Evolutionary conservation across 2,797 vertebrate species (phyloP).

Genomic region (Periophthalmus magnuspinnatus): DNA sequence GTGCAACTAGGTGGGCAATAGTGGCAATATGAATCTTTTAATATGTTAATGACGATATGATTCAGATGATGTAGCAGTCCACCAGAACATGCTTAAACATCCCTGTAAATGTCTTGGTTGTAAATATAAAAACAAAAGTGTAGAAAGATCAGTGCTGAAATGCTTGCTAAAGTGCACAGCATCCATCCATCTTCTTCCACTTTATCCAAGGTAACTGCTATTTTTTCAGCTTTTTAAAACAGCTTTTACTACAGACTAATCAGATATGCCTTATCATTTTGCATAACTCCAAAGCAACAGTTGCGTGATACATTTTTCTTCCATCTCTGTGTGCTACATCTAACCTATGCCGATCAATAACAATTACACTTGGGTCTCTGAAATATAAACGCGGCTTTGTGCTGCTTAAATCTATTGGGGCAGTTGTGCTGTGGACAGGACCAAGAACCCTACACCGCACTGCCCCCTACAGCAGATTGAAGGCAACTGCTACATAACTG

Average conservation of each 20-base stretch:
- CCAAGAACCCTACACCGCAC: constrained; percentile 25
- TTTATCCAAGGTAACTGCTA: too few relatives aligned
- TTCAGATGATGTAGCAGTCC: too few relatives aligned
- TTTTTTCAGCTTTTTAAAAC: too few relatives aligned
- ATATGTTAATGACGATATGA: too few relatives aligned
- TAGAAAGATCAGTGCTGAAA: background rate
- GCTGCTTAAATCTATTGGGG: background rate
- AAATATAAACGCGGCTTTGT: background rate
- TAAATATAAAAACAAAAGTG: too few relatives aligned
- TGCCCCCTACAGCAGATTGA: constrained; percentile 36
- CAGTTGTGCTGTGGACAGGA: constrained; percentile 25
- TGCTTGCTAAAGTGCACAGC: too few relatives aligned
- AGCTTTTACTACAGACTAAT: too few relatives aligned
- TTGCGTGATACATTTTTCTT: background rate
- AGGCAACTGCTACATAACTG: constrained; percentile 34
- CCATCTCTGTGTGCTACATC: background rate
- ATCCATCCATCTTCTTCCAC: too few relatives aligned
- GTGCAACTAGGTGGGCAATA: too few relatives aligned
- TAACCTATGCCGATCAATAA: background rate
- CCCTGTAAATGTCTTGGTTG: background rate
- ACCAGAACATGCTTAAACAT: too few relatives aligned
- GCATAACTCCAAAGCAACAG: background rate
- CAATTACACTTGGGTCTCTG: background rate
- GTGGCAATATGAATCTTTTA: too few relatives aligned
- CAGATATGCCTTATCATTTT: background rate